Evolutionary conservation across 92 coral and sea anemone species (phyloP).

Genomic region (Siderastrea radians): DNA sequence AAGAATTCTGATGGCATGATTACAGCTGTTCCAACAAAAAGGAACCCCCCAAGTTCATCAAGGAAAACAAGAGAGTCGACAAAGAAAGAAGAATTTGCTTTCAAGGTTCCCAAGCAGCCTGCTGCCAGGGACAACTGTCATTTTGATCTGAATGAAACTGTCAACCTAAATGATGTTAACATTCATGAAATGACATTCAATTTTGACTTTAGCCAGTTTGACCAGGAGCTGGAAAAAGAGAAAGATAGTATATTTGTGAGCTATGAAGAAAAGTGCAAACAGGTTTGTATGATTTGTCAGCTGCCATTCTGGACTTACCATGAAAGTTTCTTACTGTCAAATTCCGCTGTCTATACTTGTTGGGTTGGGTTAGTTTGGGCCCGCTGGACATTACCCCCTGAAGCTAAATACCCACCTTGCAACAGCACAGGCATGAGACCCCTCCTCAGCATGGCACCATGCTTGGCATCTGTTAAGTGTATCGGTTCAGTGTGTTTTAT

Average conservation of each 20-base stretch:
- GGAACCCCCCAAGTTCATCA: conserved; percentile 19
- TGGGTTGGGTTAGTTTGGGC: too few relatives aligned
- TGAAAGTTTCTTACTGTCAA: not conserved
- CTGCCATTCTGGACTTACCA: not conserved
- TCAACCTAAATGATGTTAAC: conserved; percentile 86
- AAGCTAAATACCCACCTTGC: too few relatives aligned
- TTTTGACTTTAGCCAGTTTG: conserved; percentile 95
- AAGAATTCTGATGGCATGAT: conserved; percentile 30
- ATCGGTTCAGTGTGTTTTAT: too few relatives aligned
- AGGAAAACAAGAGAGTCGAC: conserved; percentile 36
- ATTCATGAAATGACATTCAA: conserved; percentile 96
- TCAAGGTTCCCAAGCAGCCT: conserved; percentile 47
- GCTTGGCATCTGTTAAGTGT: too few relatives aligned
- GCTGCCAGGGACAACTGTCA: conserved; percentile 47
- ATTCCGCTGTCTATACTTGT: too few relatives aligned
- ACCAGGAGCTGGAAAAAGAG: conserved; percentile 85
- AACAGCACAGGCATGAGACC: too few relatives aligned
- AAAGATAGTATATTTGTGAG: conserved; percentile 88
- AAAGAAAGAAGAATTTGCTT: conserved; percentile 33
- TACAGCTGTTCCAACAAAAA: conserved; percentile 30
- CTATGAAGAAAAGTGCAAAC: conserved; percentile 87
- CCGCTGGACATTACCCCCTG: too few relatives aligned
- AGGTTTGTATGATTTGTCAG: conserved; percentile 38
- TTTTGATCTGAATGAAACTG: conserved; percentile 80
- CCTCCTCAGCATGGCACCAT: too few relatives aligned